Evolutionary conservation across 2,888 invertebrate species (phyloP).

Genomic region (Amiota communis): DNA sequence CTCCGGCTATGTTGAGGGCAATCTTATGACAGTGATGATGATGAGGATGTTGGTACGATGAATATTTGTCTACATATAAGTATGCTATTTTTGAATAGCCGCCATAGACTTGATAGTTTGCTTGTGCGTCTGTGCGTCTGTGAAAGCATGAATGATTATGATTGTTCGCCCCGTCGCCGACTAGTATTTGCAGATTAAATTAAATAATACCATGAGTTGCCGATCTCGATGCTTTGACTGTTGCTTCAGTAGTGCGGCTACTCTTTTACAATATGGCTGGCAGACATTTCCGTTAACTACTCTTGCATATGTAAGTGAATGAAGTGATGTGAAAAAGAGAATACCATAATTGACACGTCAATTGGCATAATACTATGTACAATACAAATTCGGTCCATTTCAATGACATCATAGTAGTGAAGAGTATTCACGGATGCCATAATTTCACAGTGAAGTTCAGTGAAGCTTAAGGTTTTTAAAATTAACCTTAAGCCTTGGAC

Average conservation of each 20-base stretch:
- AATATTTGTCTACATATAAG: slow-evolving; percentile 12
- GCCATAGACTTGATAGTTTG: neutral
- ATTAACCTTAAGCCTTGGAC: too few relatives aligned
- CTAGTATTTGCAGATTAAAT: slow-evolving; percentile 13
- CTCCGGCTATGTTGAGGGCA: slow-evolving; percentile 9
- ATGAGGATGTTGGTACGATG: slow-evolving; percentile 5
- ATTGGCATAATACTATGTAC: too few relatives aligned
- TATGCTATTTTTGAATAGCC: neutral
- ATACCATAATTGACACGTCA: too few relatives aligned
- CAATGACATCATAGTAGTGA: too few relatives aligned
- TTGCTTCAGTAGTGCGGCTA: neutral
- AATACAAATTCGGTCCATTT: too few relatives aligned
- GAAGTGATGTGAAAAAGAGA: neutral
- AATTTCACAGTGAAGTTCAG: too few relatives aligned
- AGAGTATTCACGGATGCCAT: too few relatives aligned
- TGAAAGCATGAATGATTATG: slow-evolving; percentile 1
- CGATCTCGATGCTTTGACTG: neutral
- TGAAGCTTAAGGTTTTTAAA: too few relatives aligned
- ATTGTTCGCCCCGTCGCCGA: neutral
- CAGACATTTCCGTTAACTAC: slow-evolving; percentile 56
- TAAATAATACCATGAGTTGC: slow-evolving; percentile 19
- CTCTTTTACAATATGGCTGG: slow-evolving; percentile 43
- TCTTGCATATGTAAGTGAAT: neutral
- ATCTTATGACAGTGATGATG: slow-evolving; percentile 13
- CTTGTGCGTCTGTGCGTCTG: neutral